Conservation (phyloP, 2,797 vertebrate genomes). For the Syndactyla subalaris region DNA sequence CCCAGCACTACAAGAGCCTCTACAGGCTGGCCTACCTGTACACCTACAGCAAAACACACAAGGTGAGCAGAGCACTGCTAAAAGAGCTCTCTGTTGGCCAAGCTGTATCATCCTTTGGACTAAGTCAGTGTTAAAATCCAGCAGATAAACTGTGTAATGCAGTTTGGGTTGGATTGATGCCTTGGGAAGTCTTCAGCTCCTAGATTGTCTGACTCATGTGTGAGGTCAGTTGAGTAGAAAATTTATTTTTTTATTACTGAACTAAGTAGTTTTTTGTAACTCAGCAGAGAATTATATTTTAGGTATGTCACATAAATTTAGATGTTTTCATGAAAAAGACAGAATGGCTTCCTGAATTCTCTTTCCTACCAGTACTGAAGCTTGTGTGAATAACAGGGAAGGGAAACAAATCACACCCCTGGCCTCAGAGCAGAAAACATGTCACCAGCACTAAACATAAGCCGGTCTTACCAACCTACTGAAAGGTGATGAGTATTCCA, state of each 20-base stretch:
- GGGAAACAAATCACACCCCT: neutral
- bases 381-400: neutral
- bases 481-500: conserved; percentile 8
- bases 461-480: neutral
- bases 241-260: neutral
- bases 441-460: neutral
- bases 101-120: neutral
- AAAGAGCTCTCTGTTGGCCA: neutral
- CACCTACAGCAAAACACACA: conserved; percentile 89
- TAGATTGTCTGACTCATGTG: neutral
- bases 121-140: neutral
- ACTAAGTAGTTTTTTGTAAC: neutral
- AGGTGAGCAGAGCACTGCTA: conserved; percentile 76
- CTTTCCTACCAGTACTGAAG: neutral
- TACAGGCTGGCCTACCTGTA: conserved; percentile 96
- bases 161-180: neutral
- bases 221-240: neutral
- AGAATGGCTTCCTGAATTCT: neutral
- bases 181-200: neutral
- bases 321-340: neutral
- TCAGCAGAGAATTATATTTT: neutral
- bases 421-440: neutral
- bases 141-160: neutral
- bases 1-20: conserved; percentile 98
- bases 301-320: neutral